phyloP scores from a whole-genome alignment of 2,113 vertebrate genomes.

The Synchiropus splendidus region DNA sequence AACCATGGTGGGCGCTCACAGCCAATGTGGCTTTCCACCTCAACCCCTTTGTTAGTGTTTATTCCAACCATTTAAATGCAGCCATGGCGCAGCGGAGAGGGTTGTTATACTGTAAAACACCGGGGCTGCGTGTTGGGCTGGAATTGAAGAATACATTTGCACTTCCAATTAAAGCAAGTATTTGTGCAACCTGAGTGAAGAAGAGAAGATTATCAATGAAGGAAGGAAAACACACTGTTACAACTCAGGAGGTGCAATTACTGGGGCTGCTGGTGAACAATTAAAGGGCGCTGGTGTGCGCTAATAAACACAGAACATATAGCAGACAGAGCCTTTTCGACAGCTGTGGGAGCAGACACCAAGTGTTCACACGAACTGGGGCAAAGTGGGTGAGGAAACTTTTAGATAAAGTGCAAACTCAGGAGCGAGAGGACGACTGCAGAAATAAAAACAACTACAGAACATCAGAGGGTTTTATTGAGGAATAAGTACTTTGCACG shows the following conservation, averaged over 20 bases:
- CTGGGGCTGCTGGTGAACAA: conserved; percentile 36
- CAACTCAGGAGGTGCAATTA: conserved; percentile 60
- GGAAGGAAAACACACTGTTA: conserved; percentile 46
- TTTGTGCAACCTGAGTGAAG: conserved; percentile 40
- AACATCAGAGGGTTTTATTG: conserved; percentile 43
- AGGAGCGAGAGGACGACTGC: background rate
- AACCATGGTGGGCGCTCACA: conserved; percentile 44
- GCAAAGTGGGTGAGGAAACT: conserved; percentile 1
- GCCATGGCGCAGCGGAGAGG: conserved; percentile 36
- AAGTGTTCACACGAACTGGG: conserved; percentile 33
- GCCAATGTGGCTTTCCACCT: conserved; percentile 29
- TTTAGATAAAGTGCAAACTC: conserved; percentile 4
- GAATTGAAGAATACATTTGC: conserved; percentile 55
- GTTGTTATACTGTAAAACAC: conserved; percentile 63
- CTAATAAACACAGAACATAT: conserved; percentile 45
- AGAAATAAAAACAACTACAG: conserved; percentile 15
- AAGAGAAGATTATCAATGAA: conserved; percentile 45
- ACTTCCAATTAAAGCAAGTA: conserved; percentile 54
- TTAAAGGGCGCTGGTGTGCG: conserved; percentile 44
- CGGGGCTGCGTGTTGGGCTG: conserved; percentile 34
- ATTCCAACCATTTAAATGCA: conserved; percentile 52
- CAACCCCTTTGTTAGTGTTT: conserved; percentile 56
- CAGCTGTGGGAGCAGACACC: conserved; percentile 27
- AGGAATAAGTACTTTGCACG: conserved; percentile 21
- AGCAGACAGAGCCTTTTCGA: conserved; percentile 27